phyloP scores from a whole-genome alignment of 2,797 vertebrate genomes.

The Uromys caudimaculatus region DNA sequence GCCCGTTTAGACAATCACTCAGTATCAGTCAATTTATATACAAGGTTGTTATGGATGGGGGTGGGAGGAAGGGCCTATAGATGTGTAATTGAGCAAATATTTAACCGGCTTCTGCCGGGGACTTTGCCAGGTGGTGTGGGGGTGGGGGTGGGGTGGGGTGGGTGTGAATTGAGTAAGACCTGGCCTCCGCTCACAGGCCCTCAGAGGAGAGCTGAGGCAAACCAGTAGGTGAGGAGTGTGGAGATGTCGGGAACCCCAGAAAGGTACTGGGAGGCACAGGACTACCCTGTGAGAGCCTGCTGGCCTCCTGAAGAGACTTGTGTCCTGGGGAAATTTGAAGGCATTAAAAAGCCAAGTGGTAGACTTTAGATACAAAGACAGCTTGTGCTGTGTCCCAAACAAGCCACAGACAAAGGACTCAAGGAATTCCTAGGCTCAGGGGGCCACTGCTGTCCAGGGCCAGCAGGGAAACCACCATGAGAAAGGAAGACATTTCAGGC shows the following conservation, averaged over 20 bases:
- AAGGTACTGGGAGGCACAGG: constrained; percentile 69
- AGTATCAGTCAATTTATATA: constrained; percentile 51
- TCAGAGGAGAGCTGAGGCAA: constrained; percentile 53
- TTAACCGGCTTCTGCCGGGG: constrained; percentile 79
- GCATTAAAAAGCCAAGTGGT: neutral
- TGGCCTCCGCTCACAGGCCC: constrained; percentile 38
- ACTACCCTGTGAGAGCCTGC: neutral
- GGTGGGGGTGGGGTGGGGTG: neutral
- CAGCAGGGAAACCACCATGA: neutral
- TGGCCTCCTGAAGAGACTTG: neutral
- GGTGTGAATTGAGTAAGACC: constrained; percentile 70
- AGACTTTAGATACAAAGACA: constrained; percentile 56
- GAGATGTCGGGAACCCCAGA: constrained; percentile 63
- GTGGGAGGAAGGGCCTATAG: constrained; percentile 30
- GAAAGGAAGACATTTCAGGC: neutral
- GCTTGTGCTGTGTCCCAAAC: constrained; percentile 68
- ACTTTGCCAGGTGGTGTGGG: constrained; percentile 72
- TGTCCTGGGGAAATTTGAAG: constrained; percentile 11
- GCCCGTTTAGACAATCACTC: constrained; percentile 49
- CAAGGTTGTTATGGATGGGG: constrained; percentile 24
- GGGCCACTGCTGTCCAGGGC: constrained; percentile 32
- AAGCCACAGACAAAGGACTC: constrained; percentile 75
- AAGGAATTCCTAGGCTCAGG: constrained; percentile 58
- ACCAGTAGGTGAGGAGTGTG: constrained; percentile 57
- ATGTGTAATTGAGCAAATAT: constrained; percentile 81